Evolutionary conservation across 2,888 invertebrate species (phyloP).

Genomic region (Dryadula phaetusa): DNA sequence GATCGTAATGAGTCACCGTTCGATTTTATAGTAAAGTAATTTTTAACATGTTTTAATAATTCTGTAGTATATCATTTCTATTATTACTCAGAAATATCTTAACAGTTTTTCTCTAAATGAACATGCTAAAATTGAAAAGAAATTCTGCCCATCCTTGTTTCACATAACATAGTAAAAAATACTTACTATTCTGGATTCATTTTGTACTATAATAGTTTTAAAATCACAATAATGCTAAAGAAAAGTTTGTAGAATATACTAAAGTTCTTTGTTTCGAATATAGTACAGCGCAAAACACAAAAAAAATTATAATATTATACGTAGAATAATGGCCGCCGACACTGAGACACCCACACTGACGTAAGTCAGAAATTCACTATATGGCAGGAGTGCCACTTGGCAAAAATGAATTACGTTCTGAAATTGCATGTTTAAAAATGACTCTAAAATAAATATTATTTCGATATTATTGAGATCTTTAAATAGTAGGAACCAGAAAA

Average conservation of each 20-base stretch:
- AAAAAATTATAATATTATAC: conserved; percentile 76
- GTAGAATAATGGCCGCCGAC: conserved; percentile 83
- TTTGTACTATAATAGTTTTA: conserved; percentile 75
- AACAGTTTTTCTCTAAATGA: conserved; percentile 57
- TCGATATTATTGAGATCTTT: neutral
- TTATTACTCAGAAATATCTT: conserved; percentile 12
- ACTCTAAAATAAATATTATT: neutral
- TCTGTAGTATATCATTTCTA: neutral
- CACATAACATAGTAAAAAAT: conserved; percentile 65
- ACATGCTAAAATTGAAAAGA: conserved; percentile 68
- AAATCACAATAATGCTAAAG: conserved; percentile 64
- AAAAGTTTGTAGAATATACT: conserved; percentile 64
- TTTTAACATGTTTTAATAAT: neutral
- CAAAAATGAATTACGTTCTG: conserved; percentile 74
- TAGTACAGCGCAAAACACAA: conserved; percentile 68
- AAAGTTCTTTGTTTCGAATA: conserved; percentile 73
- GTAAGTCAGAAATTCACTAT: conserved; percentile 73
- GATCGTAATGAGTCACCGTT: conserved; percentile 76
- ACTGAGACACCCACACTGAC: conserved; percentile 82
- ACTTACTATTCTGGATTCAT: conserved; percentile 95
- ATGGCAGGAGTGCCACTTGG: conserved; percentile 82
- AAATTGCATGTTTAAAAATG: conserved; percentile 30
- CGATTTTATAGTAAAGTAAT: conserved; percentile 24
- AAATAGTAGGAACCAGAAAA: too few species aligned
- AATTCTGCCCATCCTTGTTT: conserved; percentile 72